Evolutionary conservation across 2,113 vertebrate genomes (phyloP).

Genomic region (Crotalus tigris): DNA sequence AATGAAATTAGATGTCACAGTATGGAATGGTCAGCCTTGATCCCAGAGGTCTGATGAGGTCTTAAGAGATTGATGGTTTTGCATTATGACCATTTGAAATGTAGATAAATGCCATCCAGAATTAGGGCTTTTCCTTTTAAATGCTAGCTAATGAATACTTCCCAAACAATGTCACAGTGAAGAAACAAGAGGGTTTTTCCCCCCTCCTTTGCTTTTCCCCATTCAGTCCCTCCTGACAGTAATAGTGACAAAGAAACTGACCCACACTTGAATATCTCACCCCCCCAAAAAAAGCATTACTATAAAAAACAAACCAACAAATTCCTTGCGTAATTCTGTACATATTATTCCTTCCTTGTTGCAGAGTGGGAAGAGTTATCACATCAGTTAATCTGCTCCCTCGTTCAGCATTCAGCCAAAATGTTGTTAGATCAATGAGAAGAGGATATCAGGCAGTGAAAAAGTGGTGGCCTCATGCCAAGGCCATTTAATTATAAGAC

Average conservation of each 20-base stretch:
- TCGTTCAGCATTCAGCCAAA: constrained; percentile 51
- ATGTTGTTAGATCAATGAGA: constrained; percentile 42
- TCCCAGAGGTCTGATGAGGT: not conserved
- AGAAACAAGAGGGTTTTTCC: no score
- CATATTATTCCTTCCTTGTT: not conserved
- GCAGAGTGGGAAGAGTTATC: constrained; percentile 6
- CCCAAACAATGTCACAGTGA: not conserved
- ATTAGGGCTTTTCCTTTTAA: not conserved
- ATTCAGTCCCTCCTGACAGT: not conserved
- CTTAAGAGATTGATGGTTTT: not conserved
- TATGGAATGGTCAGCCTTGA: constrained; percentile 1
- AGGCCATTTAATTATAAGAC: constrained; percentile 57
- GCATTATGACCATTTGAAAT: not conserved
- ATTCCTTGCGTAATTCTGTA: not conserved
- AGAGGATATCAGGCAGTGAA: constrained; percentile 13
- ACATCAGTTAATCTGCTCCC: constrained; percentile 37
- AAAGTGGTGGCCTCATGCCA: constrained; percentile 42
- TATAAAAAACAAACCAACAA: not conserved
- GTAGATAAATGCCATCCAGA: not conserved
- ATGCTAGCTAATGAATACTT: not conserved
- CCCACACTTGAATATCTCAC: not conserved
- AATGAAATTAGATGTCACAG: not conserved
- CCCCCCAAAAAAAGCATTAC: not conserved
- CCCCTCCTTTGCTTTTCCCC: not conserved
- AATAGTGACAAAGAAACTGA: not conserved